Evolutionary conservation across 2,113 vertebrate genomes (phyloP).

Genomic region (Sturnira hondurensis): DNA sequence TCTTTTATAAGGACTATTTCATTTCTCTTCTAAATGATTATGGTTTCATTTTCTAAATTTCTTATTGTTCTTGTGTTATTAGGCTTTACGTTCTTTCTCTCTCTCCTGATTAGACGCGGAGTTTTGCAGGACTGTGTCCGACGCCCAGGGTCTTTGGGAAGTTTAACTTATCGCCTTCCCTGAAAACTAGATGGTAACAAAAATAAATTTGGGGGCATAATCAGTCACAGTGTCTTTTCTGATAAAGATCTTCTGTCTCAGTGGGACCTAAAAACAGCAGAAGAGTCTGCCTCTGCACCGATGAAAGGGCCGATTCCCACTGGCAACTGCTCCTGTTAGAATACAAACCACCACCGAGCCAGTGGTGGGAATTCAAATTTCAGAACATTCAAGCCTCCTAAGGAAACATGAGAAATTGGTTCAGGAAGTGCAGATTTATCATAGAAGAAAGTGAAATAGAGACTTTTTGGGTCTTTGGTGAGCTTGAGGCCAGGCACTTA

Average conservation of each 20-base stretch:
- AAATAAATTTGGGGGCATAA: conserved; percentile 28
- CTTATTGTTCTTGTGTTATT: not conserved
- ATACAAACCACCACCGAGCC: conserved; percentile 11
- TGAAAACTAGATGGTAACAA: conserved; percentile 25
- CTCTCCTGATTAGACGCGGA: not conserved
- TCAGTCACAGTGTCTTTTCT: conserved; percentile 24
- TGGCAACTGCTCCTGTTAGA: conserved; percentile 4
- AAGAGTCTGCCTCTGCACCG: not conserved
- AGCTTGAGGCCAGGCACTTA: conserved; percentile 57
- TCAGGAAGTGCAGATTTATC: not conserved
- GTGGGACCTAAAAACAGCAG: conserved; percentile 7
- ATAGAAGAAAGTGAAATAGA: not conserved
- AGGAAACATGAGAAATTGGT: conserved; percentile 40
- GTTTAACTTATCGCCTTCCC: not conserved
- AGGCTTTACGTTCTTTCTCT: not conserved
- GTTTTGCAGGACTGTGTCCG: not conserved
- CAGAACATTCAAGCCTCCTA: conserved; percentile 8
- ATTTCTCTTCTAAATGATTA: conserved; percentile 33
- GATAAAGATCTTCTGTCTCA: conserved; percentile 40
- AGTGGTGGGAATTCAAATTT: conserved; percentile 28
- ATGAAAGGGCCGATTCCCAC: not conserved
- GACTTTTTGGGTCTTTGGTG: not conserved
- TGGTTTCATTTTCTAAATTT: not conserved
- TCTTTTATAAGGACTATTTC: not conserved
- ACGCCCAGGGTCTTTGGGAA: conserved; percentile 3